Evolutionary conservation across 2,113 vertebrate species (phyloP), one percentile per base, ranked within the genome.

Genomic region (Pandion haliaetus): DNA sequence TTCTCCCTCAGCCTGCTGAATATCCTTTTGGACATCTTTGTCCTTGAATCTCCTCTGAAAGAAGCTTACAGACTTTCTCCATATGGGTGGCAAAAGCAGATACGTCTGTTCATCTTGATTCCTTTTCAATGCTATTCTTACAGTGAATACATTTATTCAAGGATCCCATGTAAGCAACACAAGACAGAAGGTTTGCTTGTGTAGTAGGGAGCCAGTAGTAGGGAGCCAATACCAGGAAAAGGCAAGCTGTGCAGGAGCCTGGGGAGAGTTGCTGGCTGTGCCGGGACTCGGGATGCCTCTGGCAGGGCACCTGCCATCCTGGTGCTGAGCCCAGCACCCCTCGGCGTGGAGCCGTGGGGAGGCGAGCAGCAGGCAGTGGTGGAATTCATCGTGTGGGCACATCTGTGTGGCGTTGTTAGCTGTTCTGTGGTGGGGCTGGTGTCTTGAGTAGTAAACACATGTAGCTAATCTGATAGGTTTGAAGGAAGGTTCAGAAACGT

Each of bases 331-430:
- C 14, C 1, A 2, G 42, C 82, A 36, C 42, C 17, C 6, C 19
- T 26, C 0, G 0, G 2, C 10, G 24, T 36, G 31, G 54, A 59
- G 59, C 65, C 0, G 0, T 40, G 84, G 19, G 42, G 29, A 59
- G 23, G 52, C 25, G n/a, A 29, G 29, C 66, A 69, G 54, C 57
- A 69, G 63, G 72, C 77, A 73, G 58, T 11, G 19, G 36, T 55
- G 62, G 32, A 15, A 26, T 34, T 65, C 6, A 4, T 44, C n/a
- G 3, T 0, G 0, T 26, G 36, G 76, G 42, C 66, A 47, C 25
- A 8, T 59, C 82, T 72, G 29, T 0, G 0, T 55, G 32, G 24
- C 3, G 0, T 1, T 21, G 17, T 19, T 36, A 55, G 7, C 54
- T 57, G 17, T 34, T 31, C 38, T 57, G 31, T 62, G 47, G 17